Percentiles rank a stretch among this genome's conserved stretches.
Evolutionary conservation across 1,140 invertebrate species (phyloP).

Genomic region (Papilio xuthus): DNA sequence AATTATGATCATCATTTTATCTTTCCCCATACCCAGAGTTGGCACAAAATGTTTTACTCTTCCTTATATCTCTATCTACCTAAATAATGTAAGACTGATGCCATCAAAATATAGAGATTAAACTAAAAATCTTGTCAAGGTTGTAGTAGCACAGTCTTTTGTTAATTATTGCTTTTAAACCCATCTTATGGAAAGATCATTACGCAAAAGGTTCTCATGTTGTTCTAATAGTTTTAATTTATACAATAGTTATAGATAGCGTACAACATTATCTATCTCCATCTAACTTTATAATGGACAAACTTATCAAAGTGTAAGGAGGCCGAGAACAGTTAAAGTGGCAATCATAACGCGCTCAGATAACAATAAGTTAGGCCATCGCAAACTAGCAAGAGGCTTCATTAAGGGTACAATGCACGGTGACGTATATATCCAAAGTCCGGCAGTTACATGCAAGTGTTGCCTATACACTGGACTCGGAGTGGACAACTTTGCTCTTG

Average conservation of each 20-base stretch:
- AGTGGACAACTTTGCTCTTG: constrained; percentile 68
- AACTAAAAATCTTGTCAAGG: not conserved
- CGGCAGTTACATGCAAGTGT: constrained; percentile 70
- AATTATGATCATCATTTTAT: too few relatives aligned
- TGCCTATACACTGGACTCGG: constrained; percentile 58
- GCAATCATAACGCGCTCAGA: constrained; percentile 68
- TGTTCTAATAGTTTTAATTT: constrained; percentile 14
- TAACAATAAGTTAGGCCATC: constrained; percentile 66
- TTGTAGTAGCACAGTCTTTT: not conserved
- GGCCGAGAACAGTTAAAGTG: constrained; percentile 58
- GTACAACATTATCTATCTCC: constrained; percentile 38
- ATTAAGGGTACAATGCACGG: constrained; percentile 70
- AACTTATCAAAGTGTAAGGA: constrained; percentile 57
- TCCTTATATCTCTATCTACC: too few relatives aligned
- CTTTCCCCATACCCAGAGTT: too few relatives aligned
- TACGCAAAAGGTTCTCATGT: not conserved
- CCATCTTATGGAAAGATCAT: not conserved
- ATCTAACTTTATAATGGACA: constrained; percentile 61
- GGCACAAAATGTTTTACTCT: too few relatives aligned
- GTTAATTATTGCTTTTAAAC: not conserved
- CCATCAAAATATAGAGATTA: not conserved
- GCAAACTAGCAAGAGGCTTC: constrained; percentile 64
- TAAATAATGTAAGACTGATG: not conserved
- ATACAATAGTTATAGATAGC: not conserved
- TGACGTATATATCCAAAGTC: constrained; percentile 63